These are phyloP conservation scores for Eupristina koningsbergeri DNA, from an alignment of 1,140 invertebrate genomes.

Conservation along the genomic window DNA sequence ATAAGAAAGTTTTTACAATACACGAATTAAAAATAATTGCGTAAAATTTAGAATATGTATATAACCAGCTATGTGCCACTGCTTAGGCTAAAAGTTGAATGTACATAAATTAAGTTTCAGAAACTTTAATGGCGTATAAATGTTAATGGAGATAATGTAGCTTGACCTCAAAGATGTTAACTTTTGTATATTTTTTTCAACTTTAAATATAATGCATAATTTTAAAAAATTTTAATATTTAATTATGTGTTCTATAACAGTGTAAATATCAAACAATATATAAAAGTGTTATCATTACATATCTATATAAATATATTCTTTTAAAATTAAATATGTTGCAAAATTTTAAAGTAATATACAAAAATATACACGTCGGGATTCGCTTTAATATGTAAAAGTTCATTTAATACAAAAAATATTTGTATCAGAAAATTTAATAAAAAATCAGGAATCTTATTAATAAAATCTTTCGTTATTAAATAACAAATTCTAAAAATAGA, in stretches of 20 bases:
- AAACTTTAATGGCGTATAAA: conserved; percentile 34
- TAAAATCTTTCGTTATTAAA: conserved; percentile 5
- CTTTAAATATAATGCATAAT: conserved; percentile 28
- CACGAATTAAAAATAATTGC: conserved; percentile 15
- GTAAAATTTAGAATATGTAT: conserved; percentile 36
- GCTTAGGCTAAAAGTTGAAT: conserved; percentile 45
- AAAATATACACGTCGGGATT: conserved; percentile 30
- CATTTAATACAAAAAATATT: conserved; percentile 44
- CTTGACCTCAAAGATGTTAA: conserved; percentile 39
- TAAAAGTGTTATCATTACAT: conserved; percentile 41
- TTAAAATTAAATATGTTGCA: conserved; percentile 37
- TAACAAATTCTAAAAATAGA: conserved; percentile 5
- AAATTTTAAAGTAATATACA: conserved; percentile 42
- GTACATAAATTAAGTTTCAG: conserved; percentile 45
- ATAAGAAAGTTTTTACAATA: conserved; percentile 35
- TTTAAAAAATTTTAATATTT: conserved; percentile 28
- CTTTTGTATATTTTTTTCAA: conserved; percentile 25
- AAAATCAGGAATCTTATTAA: conserved; percentile 20
- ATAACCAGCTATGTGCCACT: conserved; percentile 51
- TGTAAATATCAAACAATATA: conserved; percentile 43
- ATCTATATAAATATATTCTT: conserved; percentile 45
- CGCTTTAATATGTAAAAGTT: conserved; percentile 42
- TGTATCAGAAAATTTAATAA: conserved; percentile 50
- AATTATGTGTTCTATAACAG: conserved; percentile 25
- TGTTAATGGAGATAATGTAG: conserved; percentile 32